These are phyloP conservation scores for Girardia tigrina DNA, from an alignment of 2,888 invertebrate genomes.

Conservation along the genomic window DNA sequence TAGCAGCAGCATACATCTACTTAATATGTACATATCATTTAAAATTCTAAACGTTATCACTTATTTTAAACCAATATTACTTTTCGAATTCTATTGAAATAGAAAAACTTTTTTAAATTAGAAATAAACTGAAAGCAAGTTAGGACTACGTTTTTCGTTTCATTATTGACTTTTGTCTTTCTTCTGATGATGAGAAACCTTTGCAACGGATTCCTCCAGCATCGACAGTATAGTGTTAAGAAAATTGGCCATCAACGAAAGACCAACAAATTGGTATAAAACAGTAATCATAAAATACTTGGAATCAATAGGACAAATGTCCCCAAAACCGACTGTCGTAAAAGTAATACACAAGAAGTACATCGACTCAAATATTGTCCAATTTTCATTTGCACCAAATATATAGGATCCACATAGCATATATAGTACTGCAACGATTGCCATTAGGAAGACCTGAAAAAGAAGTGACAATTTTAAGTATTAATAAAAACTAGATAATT, in stretches of 20 bases:
- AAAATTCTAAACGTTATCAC: too few relatives aligned
- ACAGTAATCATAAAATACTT: not conserved
- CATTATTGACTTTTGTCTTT: too few relatives aligned
- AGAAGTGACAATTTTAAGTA: not conserved
- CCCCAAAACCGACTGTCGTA: not conserved
- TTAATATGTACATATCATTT: too few relatives aligned
- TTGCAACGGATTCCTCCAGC: not conserved
- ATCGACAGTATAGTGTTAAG: not conserved
- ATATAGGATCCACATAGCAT: not conserved
- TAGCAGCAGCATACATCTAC: too few relatives aligned
- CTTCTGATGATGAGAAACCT: too few relatives aligned
- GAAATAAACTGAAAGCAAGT: too few relatives aligned
- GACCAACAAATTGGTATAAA: not conserved
- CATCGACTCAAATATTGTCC: not conserved
- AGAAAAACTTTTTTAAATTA: too few relatives aligned
- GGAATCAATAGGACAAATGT: not conserved
- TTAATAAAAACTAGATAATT: too few relatives aligned
- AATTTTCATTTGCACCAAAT: not conserved
- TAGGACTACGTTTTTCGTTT: too few relatives aligned
- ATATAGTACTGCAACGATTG: not conserved
- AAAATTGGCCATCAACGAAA: not conserved
- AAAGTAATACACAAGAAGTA: conserved; percentile 2
- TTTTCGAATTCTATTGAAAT: too few relatives aligned
- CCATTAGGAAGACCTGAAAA: not conserved
- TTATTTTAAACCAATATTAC: too few relatives aligned